A percentile compares a stretch with the other conserved stretches of the same genome.
phyloP scores from a whole-genome alignment of 2,888 invertebrate genomes.

The Hipparchia semele region DNA sequence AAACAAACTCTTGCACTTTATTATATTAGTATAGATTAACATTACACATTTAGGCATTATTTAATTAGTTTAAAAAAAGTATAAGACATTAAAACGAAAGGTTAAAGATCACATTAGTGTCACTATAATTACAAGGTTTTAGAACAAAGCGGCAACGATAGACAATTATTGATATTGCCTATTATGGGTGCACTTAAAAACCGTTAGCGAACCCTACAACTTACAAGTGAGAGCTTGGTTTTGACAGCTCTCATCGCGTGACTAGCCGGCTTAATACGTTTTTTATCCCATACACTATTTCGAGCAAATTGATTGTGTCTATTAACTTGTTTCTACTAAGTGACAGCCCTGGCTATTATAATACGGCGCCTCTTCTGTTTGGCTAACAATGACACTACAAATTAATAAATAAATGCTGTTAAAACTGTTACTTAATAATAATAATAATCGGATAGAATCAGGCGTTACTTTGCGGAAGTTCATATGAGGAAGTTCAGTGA shows the following conservation, averaged over 20 bases:
- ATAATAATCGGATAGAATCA: no score
- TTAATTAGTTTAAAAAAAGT: no score
- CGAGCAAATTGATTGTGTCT: slow-evolving; percentile 68
- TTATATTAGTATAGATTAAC: no score
- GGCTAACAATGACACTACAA: slow-evolving; percentile 23
- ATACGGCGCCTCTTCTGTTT: slow-evolving; percentile 47
- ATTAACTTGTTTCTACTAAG: slow-evolving; percentile 65
- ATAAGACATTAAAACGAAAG: slow-evolving; percentile 21
- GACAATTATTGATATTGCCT: slow-evolving; percentile 38
- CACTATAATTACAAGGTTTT: slow-evolving; percentile 36
- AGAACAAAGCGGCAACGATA: slow-evolving; percentile 36
- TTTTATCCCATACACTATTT: slow-evolving; percentile 60
- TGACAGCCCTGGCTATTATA: slow-evolving; percentile 63
- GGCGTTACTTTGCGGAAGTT: no score
- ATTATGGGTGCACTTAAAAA: slow-evolving; percentile 41
- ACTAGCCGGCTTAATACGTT: slow-evolving; percentile 59
- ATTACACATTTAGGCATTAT: no score
- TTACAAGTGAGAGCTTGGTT: slow-evolving; percentile 54
- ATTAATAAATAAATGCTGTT: slow-evolving; percentile 3
- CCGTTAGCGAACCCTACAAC: slow-evolving; percentile 45
- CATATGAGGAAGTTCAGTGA: no score
- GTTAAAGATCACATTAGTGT: slow-evolving; percentile 38
- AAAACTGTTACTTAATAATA: neutral
- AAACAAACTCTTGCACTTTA: no score
- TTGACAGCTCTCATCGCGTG: slow-evolving; percentile 69